Conservation (phyloP, 2,113 vertebrate species). For the Rhabdornis inornatus region DNA sequence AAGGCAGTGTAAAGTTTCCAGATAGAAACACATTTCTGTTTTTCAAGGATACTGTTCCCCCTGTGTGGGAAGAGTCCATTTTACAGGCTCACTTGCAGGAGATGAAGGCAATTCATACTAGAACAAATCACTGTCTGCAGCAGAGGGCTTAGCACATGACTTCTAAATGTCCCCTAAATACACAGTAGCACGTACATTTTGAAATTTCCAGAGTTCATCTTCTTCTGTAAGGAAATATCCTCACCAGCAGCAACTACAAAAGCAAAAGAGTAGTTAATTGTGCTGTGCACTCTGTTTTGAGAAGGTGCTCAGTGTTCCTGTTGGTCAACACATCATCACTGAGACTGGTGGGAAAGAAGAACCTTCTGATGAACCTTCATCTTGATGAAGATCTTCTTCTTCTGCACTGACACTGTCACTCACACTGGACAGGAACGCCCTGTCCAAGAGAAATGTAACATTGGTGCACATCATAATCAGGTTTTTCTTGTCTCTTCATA, state of each 20-base stretch:
- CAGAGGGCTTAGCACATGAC: neutral
- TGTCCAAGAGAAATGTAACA: neutral
- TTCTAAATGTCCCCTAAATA: neutral
- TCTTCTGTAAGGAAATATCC: neutral
- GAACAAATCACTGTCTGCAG: neutral
- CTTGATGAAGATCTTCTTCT: neutral
- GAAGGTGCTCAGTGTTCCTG: neutral
- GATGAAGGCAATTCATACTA: neutral
- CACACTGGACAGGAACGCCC: fast-evolving
- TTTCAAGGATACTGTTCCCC: neutral
- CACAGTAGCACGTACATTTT: neutral
- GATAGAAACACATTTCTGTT: neutral
- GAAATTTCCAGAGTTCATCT: neutral
- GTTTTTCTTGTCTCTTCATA: neutral
- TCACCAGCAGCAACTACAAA: neutral
- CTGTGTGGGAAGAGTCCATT: neutral
- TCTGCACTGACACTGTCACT: neutral
- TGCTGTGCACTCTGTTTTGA: neutral
- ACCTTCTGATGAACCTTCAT: neutral
- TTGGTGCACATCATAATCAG: neutral
- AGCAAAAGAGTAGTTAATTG: neutral
- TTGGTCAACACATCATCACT: neutral
- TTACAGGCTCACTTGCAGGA: neutral
- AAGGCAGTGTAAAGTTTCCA: neutral
- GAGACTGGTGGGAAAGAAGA: neutral